Evolutionary conservation across 53 echinoderm and acorn worm genomes (phyloP).

Genomic region (Paracentrotus lividus): DNA sequence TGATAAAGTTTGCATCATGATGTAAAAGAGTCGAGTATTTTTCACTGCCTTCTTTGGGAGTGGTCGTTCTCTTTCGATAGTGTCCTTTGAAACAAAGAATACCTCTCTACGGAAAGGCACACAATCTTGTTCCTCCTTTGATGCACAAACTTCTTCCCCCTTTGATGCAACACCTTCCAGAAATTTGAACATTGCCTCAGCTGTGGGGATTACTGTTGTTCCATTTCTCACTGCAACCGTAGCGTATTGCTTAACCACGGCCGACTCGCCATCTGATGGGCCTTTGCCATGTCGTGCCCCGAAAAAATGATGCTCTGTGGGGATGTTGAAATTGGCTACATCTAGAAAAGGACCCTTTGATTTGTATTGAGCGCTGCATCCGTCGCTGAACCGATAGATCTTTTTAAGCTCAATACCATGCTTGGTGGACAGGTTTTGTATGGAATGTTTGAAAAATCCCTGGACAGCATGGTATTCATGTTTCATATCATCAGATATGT

Average conservation of each 20-base stretch:
- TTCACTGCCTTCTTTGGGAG: too few species aligned
- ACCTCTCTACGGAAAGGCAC: too few species aligned
- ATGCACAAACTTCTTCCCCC: too few species aligned
- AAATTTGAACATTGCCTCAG: too few species aligned
- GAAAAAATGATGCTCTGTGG: constrained; percentile 4
- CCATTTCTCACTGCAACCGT: too few species aligned
- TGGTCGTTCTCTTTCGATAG: too few species aligned
- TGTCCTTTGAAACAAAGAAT: too few species aligned
- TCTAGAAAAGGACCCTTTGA: constrained; percentile 3
- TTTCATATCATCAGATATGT: neutral
- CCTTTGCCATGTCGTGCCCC: constrained; percentile 7
- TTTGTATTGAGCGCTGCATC: neutral
- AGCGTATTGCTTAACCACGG: neutral
- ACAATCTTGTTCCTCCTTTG: too few species aligned
- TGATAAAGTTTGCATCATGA: too few species aligned
- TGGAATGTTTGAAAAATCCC: neutral
- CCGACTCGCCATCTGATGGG: neutral
- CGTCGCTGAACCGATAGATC: neutral
- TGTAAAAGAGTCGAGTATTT: too few species aligned
- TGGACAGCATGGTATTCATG: constrained; percentile 1
- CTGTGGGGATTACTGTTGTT: too few species aligned
- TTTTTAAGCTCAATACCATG: neutral
- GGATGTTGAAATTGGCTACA: neutral
- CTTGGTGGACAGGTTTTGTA: neutral
- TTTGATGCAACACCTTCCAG: too few species aligned